A percentile compares a stretch with the other conserved stretches of the same genome.
These are phyloP conservation scores for Acrobasis consociella DNA, from an alignment of 2,888 invertebrate species.

Conservation along the genomic window DNA sequence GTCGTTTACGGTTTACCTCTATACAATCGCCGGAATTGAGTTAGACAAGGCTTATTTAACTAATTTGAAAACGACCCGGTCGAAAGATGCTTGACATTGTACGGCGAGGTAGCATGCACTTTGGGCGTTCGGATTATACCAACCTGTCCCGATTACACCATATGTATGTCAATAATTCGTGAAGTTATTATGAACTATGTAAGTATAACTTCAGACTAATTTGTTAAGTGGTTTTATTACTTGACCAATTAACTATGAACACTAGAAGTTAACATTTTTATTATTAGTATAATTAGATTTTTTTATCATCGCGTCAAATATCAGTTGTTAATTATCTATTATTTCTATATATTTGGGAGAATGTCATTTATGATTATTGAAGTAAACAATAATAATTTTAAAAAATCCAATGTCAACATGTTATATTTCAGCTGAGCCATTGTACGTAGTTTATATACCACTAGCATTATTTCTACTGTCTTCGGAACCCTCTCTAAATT, in stretches of 20 bases:
- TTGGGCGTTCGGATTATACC: neutral
- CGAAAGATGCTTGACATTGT: slow-evolving; percentile 14
- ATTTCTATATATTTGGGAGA: no score
- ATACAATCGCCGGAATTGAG: slow-evolving; percentile 59
- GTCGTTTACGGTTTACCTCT: slow-evolving; percentile 44
- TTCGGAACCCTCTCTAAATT: slow-evolving; percentile 15
- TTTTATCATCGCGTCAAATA: no score
- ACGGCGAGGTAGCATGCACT: slow-evolving; percentile 6
- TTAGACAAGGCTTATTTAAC: slow-evolving; percentile 38
- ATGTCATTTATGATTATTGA: no score
- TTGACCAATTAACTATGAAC: no score
- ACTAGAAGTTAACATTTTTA: no score
- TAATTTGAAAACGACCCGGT: slow-evolving; percentile 13
- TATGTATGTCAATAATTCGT: neutral
- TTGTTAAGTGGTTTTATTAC: no score
- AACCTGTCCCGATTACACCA: neutral
- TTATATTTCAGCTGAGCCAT: neutral
- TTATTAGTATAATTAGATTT: no score
- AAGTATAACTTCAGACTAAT: neutral
- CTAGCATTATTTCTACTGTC: slow-evolving; percentile 1
- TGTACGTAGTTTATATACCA: neutral
- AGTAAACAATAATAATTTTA: no score
- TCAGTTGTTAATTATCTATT: no score
- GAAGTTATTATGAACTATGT: neutral
- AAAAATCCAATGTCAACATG: neutral